Evolutionary conservation across 2,888 invertebrate genomes (phyloP).

Genomic region (Ophioninae sp.): DNA sequence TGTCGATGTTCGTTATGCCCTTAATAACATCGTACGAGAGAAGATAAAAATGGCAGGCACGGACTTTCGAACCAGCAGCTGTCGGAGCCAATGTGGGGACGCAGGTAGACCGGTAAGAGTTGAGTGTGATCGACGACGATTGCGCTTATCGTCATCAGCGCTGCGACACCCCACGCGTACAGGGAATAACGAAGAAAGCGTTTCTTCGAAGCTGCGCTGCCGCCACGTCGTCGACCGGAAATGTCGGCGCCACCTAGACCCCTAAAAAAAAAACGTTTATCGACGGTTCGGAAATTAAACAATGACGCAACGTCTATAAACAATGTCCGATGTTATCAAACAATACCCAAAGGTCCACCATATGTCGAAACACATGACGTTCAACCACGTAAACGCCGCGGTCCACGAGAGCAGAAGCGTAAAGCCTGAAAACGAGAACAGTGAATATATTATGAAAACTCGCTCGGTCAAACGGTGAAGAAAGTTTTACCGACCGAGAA

Average conservation of each 20-base stretch:
- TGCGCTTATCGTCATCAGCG: slow-evolving; percentile 83
- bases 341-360: slow-evolving; percentile 91
- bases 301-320: too few relatives aligned
- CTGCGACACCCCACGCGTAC: slow-evolving; percentile 88
- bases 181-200: slow-evolving; percentile 86
- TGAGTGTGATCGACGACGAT: slow-evolving; percentile 83
- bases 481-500: slow-evolving; percentile 81
- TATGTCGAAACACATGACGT: slow-evolving; percentile 91
- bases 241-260: slow-evolving; percentile 80
- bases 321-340: slow-evolving; percentile 15
- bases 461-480: background rate
- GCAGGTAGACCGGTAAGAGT: slow-evolving; percentile 81
- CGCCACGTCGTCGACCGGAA: slow-evolving; percentile 57
- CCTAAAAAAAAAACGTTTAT: slow-evolving; percentile 72
- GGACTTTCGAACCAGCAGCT: slow-evolving; percentile 87
- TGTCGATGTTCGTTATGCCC: too few relatives aligned
- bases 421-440: slow-evolving; percentile 82
- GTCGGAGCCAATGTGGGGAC: slow-evolving; percentile 84
- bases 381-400: slow-evolving; percentile 89
- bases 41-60: slow-evolving; percentile 68
- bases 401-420: slow-evolving; percentile 86
- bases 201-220: slow-evolving; percentile 72
- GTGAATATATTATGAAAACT: background rate
- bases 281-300: too few relatives aligned
- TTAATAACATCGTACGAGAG: background rate